Evolutionary conservation across 2,888 invertebrate species (phyloP), one percentile per base, ranked within the genome.

Genomic region (Drosophila mayaguana): DNA sequence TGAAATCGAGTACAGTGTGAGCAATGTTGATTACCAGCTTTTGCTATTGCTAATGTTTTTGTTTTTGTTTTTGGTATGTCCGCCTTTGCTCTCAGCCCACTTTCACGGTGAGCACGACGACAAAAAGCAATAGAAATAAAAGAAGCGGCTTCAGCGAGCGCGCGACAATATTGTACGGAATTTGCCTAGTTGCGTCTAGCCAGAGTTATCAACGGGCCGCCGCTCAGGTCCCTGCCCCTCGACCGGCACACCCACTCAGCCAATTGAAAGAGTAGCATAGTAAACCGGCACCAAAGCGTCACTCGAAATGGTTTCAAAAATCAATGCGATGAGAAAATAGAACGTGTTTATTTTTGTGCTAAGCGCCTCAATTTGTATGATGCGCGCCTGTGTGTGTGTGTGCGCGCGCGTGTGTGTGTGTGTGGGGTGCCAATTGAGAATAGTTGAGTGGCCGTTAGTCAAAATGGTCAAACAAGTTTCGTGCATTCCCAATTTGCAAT

Each of bases 251-350:
- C 78, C 80, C 77, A 77, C 71, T 79, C 65, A 66, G 53, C 71
- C 72, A 64, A 72, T 72, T 75, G 75, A 53, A 46, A 40, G 50
- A 57, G 34, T 40, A 55, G 74, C 40, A 36, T 59, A 62, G 56
- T 28, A 64, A 81, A 75, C 71, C 63, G 69, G 67, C 83, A 78
- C 69, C 88, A 80, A 74, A 81, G 78, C 86, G 72, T 80, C 80
- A 85, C 77, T 79, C 74, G 74, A 84, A 90, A 90, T 87, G 90
- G 90, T 87, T 90, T 90, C 90, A 76, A 91, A 90, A 90, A 90
- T 90, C 91, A 86, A 90, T 90, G 84, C 81, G 84, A 78, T 72
- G 72, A 65, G 78, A 79, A 90, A 83, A 86, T 88, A 80, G 90
- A 83, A 88, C 90, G 84, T 81, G 87, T 86, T 80, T 88, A 86